Evolutionary conservation across 2,888 invertebrate species (phyloP), one percentile per base, ranked within the genome.

Genomic region (Macrophya alboannulata): DNA sequence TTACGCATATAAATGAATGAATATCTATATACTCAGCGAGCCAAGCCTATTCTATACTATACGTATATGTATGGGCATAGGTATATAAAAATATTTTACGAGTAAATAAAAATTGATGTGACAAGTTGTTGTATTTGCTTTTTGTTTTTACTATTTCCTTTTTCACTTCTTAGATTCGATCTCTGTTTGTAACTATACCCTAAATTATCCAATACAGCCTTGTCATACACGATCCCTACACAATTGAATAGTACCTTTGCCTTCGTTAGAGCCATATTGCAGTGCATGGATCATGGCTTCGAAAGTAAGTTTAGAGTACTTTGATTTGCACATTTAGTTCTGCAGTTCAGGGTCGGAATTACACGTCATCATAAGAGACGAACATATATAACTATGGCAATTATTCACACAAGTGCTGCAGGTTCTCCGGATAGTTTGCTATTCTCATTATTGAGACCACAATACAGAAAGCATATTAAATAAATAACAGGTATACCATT

Each of bases 91-190:
- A 87, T 87, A 87, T 86, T 89, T 89, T 90, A 88, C 89, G 85
- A 89, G 88, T 90, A 89, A 91, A 90, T 89, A 89, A 91, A 91
- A 87, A 88, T 91, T 89, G 87, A 89, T 89, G 87, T 91, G 87
- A 89, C 87, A 88, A 87, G 87, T 88, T 82, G 40, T 37, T 45
- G 85, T 86, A 86, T 86, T 84, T 59, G 51, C 79, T 77, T 79
- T 85, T 84, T 84, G 65, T 86, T 83, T 82, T 59, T 85, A 85
- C 84, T 59, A 40, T 43, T 43, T n/a, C 2, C n/a, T 83, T 62
- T 51, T 10, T 55, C 21, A 12, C 17, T 55, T 17, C 45, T 68
- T 15, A n/a, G 68, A 48, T 59, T 55, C 17, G 0, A 43, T 40
- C 1, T 45, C 4, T 74, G 5, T 74, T 74, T 45, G 9, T 4